Conservation (phyloP, 1,140 invertebrate genomes). For the Trichomalopsis sarcophagae region DNA sequence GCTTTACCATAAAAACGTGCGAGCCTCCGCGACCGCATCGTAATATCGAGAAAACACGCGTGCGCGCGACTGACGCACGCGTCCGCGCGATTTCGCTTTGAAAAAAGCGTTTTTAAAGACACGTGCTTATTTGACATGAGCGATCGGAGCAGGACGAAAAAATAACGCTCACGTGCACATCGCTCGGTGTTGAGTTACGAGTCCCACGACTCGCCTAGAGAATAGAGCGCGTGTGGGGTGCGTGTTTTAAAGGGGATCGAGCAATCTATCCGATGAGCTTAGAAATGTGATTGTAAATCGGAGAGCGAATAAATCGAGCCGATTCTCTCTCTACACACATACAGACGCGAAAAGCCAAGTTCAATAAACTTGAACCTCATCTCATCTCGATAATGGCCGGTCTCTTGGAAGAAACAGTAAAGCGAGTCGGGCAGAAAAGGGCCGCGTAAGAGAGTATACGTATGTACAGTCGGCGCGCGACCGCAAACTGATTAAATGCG, state of each 20-base stretch:
- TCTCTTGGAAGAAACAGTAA: neutral
- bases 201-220: neutral
- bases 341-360: neutral
- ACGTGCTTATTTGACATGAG: constrained; percentile 11
- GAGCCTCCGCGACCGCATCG: neutral
- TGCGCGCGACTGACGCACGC: neutral
- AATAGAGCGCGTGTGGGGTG: neutral
- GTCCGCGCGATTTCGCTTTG: neutral
- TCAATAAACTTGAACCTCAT: constrained; percentile 1
- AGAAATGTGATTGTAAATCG: neutral
- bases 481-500: constrained; percentile 73
- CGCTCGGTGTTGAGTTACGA: neutral
- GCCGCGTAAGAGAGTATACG: neutral
- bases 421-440: neutral
- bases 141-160: constrained; percentile 19
- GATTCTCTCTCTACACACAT: neutral
- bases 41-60: neutral
- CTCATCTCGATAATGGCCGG: neutral
- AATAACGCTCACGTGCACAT: neutral
- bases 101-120: constrained; percentile 27
- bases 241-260: neutral
- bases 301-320: neutral
- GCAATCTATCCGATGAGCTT: neutral
- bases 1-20: neutral
- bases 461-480: constrained; percentile 49